Conservation (phyloP, 2,888 invertebrate species). For the Thecocarcelia acutangulata region DNA sequence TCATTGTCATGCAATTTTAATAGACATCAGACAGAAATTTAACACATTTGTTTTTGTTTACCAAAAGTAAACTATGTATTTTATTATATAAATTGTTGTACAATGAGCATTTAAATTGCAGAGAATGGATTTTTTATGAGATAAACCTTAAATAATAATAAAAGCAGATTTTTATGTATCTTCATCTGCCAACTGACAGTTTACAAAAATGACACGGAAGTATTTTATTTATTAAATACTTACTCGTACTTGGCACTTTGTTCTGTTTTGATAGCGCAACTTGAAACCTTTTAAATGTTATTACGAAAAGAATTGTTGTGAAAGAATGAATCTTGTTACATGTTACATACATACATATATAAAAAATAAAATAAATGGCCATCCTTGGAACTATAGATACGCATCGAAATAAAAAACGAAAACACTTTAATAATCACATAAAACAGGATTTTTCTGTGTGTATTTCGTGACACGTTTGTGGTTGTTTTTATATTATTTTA, state of each 20-base stretch:
- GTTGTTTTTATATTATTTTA: slow-evolving; percentile 14
- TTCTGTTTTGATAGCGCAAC: slow-evolving; percentile 19
- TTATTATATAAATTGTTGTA: slow-evolving; percentile 18
- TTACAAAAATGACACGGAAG: slow-evolving; percentile 53
- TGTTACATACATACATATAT: neutral
- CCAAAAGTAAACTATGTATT: neutral
- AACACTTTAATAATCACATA: slow-evolving; percentile 45
- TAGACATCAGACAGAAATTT: slow-evolving; percentile 37
- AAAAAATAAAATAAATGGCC: slow-evolving; percentile 44
- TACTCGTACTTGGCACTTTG: neutral
- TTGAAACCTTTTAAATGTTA: slow-evolving; percentile 26
- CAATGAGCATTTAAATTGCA: neutral
- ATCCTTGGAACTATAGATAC: slow-evolving; percentile 14
- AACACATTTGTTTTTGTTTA: slow-evolving; percentile 29
- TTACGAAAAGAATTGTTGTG: slow-evolving; percentile 22
- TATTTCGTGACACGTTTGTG: slow-evolving; percentile 4
- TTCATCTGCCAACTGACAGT: slow-evolving; percentile 49
- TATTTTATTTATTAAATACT: slow-evolving; percentile 10
- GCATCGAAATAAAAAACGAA: slow-evolving; percentile 16
- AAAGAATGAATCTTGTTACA: slow-evolving; percentile 42
- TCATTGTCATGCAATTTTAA: slow-evolving; percentile 19
- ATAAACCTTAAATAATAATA: slow-evolving; percentile 36
- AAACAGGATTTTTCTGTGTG: slow-evolving; percentile 32
- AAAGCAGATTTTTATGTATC: slow-evolving; percentile 24
- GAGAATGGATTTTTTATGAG: slow-evolving; percentile 24